phyloP scores from a whole-genome alignment of 1,140 invertebrate species.

The Triops cancriformis region DNA sequence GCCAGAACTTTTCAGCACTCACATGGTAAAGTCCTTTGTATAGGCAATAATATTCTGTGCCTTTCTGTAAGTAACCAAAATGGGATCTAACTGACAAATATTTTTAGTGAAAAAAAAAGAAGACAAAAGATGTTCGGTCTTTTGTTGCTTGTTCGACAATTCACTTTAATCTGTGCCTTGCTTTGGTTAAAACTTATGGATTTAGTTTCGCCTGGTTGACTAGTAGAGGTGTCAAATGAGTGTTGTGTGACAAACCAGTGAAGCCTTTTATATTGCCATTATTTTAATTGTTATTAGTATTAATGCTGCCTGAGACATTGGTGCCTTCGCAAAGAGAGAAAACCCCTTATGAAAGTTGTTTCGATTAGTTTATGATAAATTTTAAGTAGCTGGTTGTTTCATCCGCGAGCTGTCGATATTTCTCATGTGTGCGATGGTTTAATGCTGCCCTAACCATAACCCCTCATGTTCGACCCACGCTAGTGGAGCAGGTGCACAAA shows the following conservation, averaged over 20 bases:
- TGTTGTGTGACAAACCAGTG: conserved; percentile 4
- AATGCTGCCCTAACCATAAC: background rate
- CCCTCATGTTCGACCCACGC: background rate
- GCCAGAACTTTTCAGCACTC: background rate
- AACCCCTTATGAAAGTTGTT: background rate
- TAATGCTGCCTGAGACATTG: conserved; percentile 5
- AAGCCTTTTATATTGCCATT: conserved; percentile 14
- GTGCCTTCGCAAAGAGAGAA: background rate
- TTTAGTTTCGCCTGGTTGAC: background rate
- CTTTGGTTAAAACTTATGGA: background rate
- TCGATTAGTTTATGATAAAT: background rate
- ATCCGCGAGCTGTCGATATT: background rate
- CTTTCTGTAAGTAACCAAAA: background rate
- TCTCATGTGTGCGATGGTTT: background rate
- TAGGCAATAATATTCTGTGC: conserved; percentile 6
- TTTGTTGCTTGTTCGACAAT: background rate
- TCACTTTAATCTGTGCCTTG: conserved; percentile 5
- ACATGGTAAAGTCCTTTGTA: background rate
- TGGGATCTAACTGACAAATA: background rate
- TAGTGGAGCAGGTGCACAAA: background rate
- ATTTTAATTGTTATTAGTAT: conserved; percentile 2
- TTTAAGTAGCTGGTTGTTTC: background rate
- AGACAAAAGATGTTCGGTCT: background rate
- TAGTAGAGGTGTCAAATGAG: background rate
- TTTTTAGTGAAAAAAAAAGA: background rate